Conservation (phyloP, 1,140 invertebrate species). For the Samia ricini region DNA sequence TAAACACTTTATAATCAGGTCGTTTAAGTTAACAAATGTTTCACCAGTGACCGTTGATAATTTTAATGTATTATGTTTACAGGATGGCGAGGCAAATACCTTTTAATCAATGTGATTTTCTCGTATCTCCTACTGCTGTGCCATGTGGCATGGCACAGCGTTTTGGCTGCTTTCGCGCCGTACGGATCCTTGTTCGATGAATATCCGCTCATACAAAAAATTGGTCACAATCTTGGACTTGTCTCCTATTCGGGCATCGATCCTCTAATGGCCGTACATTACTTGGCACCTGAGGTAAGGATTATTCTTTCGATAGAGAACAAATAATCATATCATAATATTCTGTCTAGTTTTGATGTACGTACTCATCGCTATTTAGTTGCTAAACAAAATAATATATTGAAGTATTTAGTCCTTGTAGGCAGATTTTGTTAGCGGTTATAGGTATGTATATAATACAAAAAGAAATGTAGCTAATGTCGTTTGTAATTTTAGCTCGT, state of each 20-base stretch:
- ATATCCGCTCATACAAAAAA: constrained; percentile 46
- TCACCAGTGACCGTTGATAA: neutral
- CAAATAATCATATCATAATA: no score
- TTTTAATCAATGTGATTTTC: constrained; percentile 44
- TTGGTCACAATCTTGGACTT: constrained; percentile 62
- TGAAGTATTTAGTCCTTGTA: no score
- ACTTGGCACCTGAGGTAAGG: constrained; percentile 82
- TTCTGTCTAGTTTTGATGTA: no score
- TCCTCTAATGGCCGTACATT: constrained; percentile 80
- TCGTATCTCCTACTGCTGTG: constrained; percentile 50
- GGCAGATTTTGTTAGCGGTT: no score
- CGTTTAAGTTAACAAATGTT: neutral
- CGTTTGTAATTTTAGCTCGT: constrained; percentile 33
- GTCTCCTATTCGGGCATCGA: constrained; percentile 56
- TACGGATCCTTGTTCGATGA: constrained; percentile 51
- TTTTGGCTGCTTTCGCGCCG: constrained; percentile 41
- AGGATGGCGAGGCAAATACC: constrained; percentile 56
- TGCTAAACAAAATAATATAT: neutral
- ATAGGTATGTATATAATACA: neutral
- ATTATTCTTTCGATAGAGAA: constrained; percentile 16
- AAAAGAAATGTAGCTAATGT: neutral
- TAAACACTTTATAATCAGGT: no score
- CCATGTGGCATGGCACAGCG: constrained; percentile 58
- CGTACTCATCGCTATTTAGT: neutral
- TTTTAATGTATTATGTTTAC: constrained; percentile 8